These are phyloP conservation scores for Spea bombifrons DNA, from an alignment of 2,113 vertebrate species.

Conservation along the genomic window DNA sequence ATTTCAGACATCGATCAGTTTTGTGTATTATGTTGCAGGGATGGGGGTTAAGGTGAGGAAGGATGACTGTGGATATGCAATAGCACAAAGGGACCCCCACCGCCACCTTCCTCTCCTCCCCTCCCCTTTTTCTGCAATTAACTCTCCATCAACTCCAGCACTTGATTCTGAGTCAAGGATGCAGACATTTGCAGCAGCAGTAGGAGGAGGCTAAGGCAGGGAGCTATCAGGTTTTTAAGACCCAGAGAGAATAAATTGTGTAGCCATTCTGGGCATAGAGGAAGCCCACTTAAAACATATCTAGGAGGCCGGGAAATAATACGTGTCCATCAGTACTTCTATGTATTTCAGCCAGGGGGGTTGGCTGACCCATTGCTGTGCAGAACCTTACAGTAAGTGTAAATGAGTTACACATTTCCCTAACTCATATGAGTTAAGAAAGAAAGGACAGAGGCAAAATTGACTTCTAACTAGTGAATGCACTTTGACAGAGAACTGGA, in stretches of 20 bases:
- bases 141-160: slow-evolving; percentile 31
- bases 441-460: too few species aligned
- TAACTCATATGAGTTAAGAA: too few species aligned
- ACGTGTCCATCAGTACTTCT: too few species aligned
- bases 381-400: too few species aligned
- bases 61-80: background rate
- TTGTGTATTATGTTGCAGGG: background rate
- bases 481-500: too few species aligned
- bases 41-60: slow-evolving; percentile 1
- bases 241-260: background rate
- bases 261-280: too few species aligned
- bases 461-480: too few species aligned
- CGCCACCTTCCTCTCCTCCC: background rate
- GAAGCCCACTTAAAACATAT: too few species aligned
- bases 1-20: background rate
- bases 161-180: slow-evolving; percentile 16
- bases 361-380: too few species aligned
- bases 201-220: background rate
- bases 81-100: slow-evolving; percentile 11
- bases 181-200: slow-evolving; percentile 6
- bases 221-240: background rate
- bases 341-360: too few species aligned
- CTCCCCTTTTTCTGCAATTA: slow-evolving; percentile 14
- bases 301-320: too few species aligned
- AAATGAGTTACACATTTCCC: too few species aligned